phyloP scores from a whole-genome alignment of 2,113 vertebrate genomes.

The Syngnathus floridae region DNA sequence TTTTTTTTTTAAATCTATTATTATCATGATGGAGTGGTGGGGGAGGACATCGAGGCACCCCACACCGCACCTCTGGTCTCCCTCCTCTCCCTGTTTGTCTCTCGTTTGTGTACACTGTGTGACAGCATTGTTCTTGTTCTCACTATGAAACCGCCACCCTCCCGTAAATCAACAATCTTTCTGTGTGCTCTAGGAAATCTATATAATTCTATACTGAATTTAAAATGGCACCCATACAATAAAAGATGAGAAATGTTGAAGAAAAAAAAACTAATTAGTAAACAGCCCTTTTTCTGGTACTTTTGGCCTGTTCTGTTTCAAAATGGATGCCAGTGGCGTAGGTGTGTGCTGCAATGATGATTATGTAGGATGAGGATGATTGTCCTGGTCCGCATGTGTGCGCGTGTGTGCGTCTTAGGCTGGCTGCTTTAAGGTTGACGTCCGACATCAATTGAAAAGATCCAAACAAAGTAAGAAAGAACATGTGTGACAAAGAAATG shows the following conservation, averaged over 20 bases:
- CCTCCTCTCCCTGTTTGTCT: conserved; percentile 52
- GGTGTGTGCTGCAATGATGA: conserved; percentile 42
- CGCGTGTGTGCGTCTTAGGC: conserved; percentile 51
- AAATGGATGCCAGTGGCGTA: conserved; percentile 36
- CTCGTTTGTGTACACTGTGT: conserved; percentile 69
- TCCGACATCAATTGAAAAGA: conserved; percentile 13
- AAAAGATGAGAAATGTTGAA: conserved; percentile 40
- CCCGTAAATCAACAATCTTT: conserved; percentile 56
- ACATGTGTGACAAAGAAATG: conserved; percentile 71
- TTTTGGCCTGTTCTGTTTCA: conserved; percentile 50
- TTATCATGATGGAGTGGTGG: conserved; percentile 48
- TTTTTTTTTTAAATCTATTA: conserved; percentile 50
- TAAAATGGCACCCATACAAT: conserved; percentile 59
- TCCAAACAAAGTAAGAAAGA: conserved; percentile 47
- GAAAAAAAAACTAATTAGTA: conserved; percentile 15
- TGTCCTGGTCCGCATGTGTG: conserved; percentile 39
- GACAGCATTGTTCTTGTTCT: conserved; percentile 64
- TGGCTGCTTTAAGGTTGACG: conserved; percentile 56
- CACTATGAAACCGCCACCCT: conserved; percentile 53
- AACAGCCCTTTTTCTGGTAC: conserved; percentile 43
- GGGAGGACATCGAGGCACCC: conserved; percentile 59
- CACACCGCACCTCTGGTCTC: conserved; percentile 33
- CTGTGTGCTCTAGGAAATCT: conserved; percentile 75
- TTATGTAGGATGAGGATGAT: conserved; percentile 33
- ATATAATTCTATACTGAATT: conserved; percentile 70